Evolutionary conservation across 35 echinoderm and acorn worm genomes (phyloP), one percentile per base, ranked within the genome.

Genomic region (Acanthaster planci): DNA sequence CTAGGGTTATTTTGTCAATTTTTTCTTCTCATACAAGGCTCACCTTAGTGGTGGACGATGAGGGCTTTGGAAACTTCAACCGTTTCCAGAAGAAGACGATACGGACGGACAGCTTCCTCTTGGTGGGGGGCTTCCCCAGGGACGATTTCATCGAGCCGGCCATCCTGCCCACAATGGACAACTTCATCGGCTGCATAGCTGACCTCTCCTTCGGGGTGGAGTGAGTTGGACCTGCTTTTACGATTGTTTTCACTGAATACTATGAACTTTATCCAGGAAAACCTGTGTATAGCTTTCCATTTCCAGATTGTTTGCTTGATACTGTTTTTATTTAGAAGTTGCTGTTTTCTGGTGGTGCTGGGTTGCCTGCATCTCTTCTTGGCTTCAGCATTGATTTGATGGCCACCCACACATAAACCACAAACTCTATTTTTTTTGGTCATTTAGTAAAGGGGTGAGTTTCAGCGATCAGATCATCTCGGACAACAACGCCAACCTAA

Each of bases 151-250:
- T 81, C 79, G 39, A 44, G 4, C 40, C 51, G 7, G 79, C 40
- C 30, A 52, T 81, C 44, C 26, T 81, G 21, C 79, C 51, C 21
- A 81, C 44, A 29, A 81, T 21, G 0, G 17, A 47, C 15, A 34
- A 44, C 2, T 86, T 94, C 40, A 67, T 90, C 1, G 92, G 92
- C 8, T 94, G 92, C 54, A 77, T 94, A 29, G 17, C 87, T 5
- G 82, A 94, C 29, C 38, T 94, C 18, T 39, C 92, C 2, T 55
- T 89, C 8, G 83, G 77, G 14, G 22, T 39, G 21, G 54, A 80
- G 92, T 94, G 55, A 90, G 92, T 94, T n/a, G n/a, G n/a, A 47
- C 21, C 29, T 47, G 42, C 42, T 12, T 4, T n/a, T n/a, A n/a
- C n/a, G n/a, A n/a, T n/a, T n/a, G n/a, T n/a, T n/a, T n/a, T n/a